These are phyloP conservation scores for Orycteropus afer DNA, from an alignment of 2,113 vertebrate genomes.

Conservation along the genomic window DNA sequence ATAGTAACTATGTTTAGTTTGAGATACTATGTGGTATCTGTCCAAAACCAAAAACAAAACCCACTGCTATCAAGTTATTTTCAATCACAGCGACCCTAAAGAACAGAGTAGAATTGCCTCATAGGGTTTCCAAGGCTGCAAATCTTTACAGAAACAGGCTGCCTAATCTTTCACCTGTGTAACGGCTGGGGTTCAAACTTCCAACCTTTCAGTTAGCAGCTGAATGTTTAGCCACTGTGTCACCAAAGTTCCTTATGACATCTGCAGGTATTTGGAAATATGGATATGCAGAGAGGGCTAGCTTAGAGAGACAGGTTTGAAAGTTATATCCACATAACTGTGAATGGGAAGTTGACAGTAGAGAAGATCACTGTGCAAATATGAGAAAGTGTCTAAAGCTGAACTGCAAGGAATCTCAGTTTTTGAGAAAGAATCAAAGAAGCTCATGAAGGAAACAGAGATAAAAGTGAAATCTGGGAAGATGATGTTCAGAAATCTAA, in stretches of 20 bases:
- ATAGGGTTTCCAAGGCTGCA: too few species aligned
- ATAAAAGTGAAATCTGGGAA: neutral
- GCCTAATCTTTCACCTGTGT: too few species aligned
- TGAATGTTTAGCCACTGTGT: too few species aligned
- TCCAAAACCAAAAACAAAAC: too few species aligned
- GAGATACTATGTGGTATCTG: neutral
- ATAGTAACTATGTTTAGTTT: neutral
- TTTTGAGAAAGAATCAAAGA: neutral
- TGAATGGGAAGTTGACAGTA: neutral
- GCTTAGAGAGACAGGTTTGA: neutral
- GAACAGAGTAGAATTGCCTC: too few species aligned
- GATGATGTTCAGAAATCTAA: neutral
- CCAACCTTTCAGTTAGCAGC: too few species aligned
- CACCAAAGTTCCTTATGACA: too few species aligned
- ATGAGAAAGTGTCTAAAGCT: neutral
- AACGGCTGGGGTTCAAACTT: too few species aligned
- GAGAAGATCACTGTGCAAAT: neutral
- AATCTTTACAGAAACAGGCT: too few species aligned
- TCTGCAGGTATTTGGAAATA: neutral
- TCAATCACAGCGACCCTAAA: too few species aligned
- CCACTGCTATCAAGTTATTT: too few species aligned
- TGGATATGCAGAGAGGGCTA: neutral
- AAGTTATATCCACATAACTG: neutral
- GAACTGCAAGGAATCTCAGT: neutral
- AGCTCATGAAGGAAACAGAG: neutral